Evolutionary conservation across 1,140 invertebrate genomes (phyloP).

Genomic region (Maniola jurtina): DNA sequence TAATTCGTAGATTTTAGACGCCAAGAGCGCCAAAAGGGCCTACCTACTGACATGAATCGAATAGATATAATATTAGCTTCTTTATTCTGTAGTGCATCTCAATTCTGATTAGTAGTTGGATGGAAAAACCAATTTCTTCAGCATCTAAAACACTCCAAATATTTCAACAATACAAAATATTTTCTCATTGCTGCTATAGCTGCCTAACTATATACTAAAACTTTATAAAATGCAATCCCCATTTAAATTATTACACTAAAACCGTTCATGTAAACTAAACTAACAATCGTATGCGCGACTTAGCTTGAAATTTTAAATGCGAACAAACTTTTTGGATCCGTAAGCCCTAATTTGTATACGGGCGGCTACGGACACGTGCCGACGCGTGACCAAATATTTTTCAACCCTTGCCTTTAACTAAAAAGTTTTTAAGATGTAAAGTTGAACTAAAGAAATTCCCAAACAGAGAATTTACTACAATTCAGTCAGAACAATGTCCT

Average conservation of each 20-base stretch:
- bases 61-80: too few species aligned
- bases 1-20: too few species aligned
- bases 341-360: constrained; percentile 65
- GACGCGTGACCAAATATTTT: constrained; percentile 43
- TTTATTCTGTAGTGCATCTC: too few species aligned
- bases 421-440: neutral
- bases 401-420: constrained; percentile 16
- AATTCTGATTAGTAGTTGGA: too few species aligned
- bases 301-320: constrained; percentile 39
- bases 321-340: constrained; percentile 39
- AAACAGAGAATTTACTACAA: too few species aligned
- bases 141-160: too few species aligned
- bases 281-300: constrained; percentile 66
- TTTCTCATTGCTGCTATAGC: neutral
- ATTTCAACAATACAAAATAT: too few species aligned
- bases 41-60: too few species aligned
- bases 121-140: constrained; percentile 13
- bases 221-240: neutral
- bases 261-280: constrained; percentile 44
- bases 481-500: too few species aligned
- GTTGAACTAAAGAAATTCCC: too few species aligned
- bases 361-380: constrained; percentile 46
- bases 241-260: constrained; percentile 48
- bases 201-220: neutral
- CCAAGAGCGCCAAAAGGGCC: too few species aligned